Percentiles rank a stretch among this genome's conserved stretches.
These are phyloP conservation scores for Euplexia lucipara DNA, from an alignment of 2,888 invertebrate species.

Conservation along the genomic window DNA sequence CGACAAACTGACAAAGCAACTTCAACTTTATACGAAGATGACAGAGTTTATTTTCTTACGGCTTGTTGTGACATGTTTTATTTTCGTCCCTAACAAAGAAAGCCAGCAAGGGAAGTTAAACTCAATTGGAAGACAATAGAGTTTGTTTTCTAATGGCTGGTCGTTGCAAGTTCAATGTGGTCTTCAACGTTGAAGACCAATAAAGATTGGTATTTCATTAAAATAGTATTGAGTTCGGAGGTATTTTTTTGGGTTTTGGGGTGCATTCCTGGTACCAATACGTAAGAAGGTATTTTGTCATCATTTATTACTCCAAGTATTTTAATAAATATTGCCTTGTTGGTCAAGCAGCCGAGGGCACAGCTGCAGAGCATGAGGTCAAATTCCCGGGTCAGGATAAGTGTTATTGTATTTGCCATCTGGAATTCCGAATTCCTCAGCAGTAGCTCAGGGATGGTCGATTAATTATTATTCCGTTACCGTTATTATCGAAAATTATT, in stretches of 20 bases:
- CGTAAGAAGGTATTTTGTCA: constrained; percentile 5
- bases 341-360: too few relatives aligned
- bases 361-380: too few relatives aligned
- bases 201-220: constrained; percentile 61
- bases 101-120: constrained; percentile 18
- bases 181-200: constrained; percentile 19
- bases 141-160: constrained; percentile 17
- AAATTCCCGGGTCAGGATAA: too few relatives aligned
- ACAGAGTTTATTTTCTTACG: constrained; percentile 28
- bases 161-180: constrained; percentile 13
- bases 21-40: constrained; percentile 14
- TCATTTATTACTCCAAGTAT: constrained; percentile 13
- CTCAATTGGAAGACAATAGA: not conserved
- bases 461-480: too few relatives aligned
- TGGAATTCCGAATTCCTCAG: too few relatives aligned
- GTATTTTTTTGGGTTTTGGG: constrained; percentile 48
- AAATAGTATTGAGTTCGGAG: constrained; percentile 43
- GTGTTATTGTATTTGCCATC: too few relatives aligned
- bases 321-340: too few relatives aligned
- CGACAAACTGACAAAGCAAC: constrained; percentile 28
- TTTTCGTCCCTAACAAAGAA: constrained; percentile 2
- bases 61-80: constrained; percentile 6
- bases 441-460: too few relatives aligned
- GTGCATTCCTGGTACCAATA: constrained; percentile 37
- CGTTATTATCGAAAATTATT: too few relatives aligned